Evolutionary conservation across 1,140 invertebrate species (phyloP), one percentile per base, ranked within the genome.

Genomic region (Drosophila pandora): DNA sequence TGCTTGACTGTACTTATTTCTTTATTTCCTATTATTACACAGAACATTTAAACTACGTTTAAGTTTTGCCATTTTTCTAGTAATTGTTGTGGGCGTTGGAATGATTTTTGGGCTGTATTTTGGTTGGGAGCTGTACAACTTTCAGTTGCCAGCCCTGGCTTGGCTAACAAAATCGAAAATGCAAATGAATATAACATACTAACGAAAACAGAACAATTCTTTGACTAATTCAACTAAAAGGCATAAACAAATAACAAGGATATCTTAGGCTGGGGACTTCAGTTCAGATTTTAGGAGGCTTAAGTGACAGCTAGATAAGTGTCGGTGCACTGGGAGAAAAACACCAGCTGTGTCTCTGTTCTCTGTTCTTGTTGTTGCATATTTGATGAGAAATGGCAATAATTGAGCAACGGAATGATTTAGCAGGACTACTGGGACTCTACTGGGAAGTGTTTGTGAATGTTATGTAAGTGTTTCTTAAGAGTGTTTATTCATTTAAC

Each of bases 241-340:
- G 53, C 77, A 64, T 61, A 67, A 69, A 45, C 58, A 69, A 77
- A 74, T 52, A 81, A 65, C 82, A 77, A 74, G 84, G 52, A 81
- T 56, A 68, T 77, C 41, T 62, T 87, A 53, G 71, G 64, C 80
- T 67, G 58, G 48, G 45, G 81, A 61, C 37, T 47, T 56, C 17
- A 12, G 22, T 30, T 45, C 41, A 12, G 32, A 23, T 37, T 37
- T 12, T 48, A n/a, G 25, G 41, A 37, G 9, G 28, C 32, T 43
- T 22, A 49, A 49, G 5, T 52, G 47, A 52, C 13, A 45, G 63
- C 12, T n/a, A 9, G 43, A 8, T 5, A 17, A 61, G 21, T 6
- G 13, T 17, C 9, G 32, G 10, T 64, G 34, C 64, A 67, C 59
- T 63, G 47, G 22, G 8, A 43, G 62, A 47, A 67, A 67, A 43